These are phyloP conservation scores for Phalacrocorax brasilianus DNA, from an alignment of 2,113 vertebrate genomes.

Conservation along the genomic window DNA sequence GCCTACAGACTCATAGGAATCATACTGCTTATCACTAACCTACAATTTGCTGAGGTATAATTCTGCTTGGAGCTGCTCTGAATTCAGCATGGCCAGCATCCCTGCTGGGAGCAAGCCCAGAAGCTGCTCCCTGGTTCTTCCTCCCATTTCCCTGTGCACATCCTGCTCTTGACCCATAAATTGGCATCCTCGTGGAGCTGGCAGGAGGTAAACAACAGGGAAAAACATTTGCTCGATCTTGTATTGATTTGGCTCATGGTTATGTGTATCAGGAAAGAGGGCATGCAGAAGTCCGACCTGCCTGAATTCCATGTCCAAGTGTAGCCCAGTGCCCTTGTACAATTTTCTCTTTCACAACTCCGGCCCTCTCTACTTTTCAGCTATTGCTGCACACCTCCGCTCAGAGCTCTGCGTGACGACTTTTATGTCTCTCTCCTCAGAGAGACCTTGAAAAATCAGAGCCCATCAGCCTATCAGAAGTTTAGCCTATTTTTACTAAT, in stretches of 20 bases:
- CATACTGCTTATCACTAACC: background rate
- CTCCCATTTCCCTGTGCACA: background rate
- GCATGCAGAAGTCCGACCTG: background rate
- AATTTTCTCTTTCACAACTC: background rate
- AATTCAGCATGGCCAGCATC: background rate
- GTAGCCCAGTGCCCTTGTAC: background rate
- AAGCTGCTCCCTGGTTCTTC: background rate
- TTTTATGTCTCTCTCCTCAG: slow-evolving; percentile 5
- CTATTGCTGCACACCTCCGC: background rate
- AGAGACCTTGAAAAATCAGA: slow-evolving; percentile 27
- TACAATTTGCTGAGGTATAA: background rate
- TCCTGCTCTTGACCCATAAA: background rate
- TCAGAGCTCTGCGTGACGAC: background rate
- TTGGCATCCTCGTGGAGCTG: background rate
- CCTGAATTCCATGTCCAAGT: background rate
- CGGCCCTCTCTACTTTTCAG: background rate
- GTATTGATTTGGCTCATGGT: background rate
- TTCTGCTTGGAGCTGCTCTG: background rate
- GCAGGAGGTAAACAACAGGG: background rate
- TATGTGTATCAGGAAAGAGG: background rate
- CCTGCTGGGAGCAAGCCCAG: background rate
- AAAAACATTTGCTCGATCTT: background rate
- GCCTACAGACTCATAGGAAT: background rate
- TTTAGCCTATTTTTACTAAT: slow-evolving; percentile 51
- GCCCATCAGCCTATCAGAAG: background rate